These are phyloP conservation scores for Etheostoma nigrum DNA, from an alignment of 2,797 vertebrate species.

Conservation along the genomic window DNA sequence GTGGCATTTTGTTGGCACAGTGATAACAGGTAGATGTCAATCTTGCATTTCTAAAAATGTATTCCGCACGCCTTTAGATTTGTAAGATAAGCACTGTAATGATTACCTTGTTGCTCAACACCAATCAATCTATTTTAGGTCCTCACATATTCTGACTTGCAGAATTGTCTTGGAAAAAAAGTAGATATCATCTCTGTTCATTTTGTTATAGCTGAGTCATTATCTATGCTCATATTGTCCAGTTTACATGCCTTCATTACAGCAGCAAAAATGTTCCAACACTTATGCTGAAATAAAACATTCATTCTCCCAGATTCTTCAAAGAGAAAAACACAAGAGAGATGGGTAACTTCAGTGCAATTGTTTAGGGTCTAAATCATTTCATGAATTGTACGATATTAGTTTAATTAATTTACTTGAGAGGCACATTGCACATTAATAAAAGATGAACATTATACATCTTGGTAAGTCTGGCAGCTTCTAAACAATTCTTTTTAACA, in stretches of 20 bases:
- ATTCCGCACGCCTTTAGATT: constrained; percentile 62
- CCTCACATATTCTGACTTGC: constrained; percentile 71
- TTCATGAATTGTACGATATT: background rate
- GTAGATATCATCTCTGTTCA: constrained; percentile 54
- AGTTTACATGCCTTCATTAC: constrained; percentile 34
- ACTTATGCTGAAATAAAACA: constrained; percentile 23
- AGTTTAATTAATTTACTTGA: background rate
- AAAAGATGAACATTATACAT: background rate
- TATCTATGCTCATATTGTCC: constrained; percentile 39
- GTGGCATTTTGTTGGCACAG: constrained; percentile 71
- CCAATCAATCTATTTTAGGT: constrained; percentile 49
- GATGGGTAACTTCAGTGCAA: background rate
- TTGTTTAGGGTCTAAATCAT: background rate
- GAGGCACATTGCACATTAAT: background rate
- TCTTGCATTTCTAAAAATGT: constrained; percentile 62
- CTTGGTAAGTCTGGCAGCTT: background rate
- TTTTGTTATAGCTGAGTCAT: constrained; percentile 51
- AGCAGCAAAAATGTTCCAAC: constrained; percentile 10
- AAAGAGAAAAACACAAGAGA: background rate
- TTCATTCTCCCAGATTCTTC: constrained; percentile 4
- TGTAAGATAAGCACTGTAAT: constrained; percentile 58
- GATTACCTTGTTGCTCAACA: constrained; percentile 70
- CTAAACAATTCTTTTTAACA: background rate
- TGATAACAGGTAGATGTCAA: constrained; percentile 64
- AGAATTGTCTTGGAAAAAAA: constrained; percentile 52